Evolutionary conservation across 2,888 invertebrate genomes (phyloP).

Genomic region (Lamellibrachia columna): DNA sequence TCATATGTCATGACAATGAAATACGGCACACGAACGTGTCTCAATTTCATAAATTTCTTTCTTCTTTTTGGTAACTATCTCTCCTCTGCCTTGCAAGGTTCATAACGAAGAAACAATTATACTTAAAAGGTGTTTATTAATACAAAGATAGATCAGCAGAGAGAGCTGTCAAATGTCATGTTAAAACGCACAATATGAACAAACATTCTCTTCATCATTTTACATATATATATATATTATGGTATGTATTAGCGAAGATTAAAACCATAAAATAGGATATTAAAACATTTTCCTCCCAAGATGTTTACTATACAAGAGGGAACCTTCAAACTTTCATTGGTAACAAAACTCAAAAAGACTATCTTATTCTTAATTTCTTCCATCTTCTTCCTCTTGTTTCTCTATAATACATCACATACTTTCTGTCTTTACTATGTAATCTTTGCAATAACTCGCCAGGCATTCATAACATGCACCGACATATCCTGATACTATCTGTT

Average conservation of each 20-base stretch:
- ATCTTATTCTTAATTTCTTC: background rate
- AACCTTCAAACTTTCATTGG: background rate
- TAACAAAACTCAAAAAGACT: background rate
- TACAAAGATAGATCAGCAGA: background rate
- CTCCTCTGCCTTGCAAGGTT: background rate
- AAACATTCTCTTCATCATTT: background rate
- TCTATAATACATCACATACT: background rate
- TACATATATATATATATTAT: background rate
- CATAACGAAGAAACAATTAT: background rate
- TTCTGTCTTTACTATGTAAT: background rate
- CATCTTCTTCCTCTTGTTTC: background rate
- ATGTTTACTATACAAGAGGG: background rate
- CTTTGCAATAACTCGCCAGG: too few relatives aligned
- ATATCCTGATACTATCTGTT: background rate
- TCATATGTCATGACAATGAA: too few relatives aligned
- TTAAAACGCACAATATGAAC: background rate
- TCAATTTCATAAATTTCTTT: background rate
- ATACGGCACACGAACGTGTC: too few relatives aligned
- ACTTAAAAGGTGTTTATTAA: background rate
- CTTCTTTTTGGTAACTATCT: background rate
- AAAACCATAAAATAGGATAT: background rate
- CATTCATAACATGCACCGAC: background rate
- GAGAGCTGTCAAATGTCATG: background rate
- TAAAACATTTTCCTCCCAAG: background rate
- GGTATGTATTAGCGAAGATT: background rate